Percentiles rank a stretch among this genome's conserved stretches.
Conservation (phyloP, 2,113 vertebrate genomes). For the Pelodiscus sinensis region DNA sequence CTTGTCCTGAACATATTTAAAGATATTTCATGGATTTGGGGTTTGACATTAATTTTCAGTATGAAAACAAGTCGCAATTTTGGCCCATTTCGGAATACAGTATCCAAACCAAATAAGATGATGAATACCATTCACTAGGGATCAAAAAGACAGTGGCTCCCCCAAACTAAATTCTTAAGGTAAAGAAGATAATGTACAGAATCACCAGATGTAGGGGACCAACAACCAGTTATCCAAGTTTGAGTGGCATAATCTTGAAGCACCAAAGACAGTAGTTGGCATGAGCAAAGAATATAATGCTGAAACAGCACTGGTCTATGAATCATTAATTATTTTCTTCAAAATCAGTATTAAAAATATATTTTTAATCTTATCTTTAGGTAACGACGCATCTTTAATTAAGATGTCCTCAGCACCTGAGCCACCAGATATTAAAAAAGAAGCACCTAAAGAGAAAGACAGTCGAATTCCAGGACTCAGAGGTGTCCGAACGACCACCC, state of each 20-base stretch:
- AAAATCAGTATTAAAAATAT: background rate
- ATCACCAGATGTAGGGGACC: background rate
- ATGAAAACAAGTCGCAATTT: background rate
- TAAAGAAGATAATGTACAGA: background rate
- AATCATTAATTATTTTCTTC: background rate
- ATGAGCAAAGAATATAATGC: background rate
- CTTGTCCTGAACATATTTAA: rapidly evolving
- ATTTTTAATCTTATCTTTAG: constrained; percentile 53
- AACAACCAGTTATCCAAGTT: background rate
- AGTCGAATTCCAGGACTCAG: constrained; percentile 85
- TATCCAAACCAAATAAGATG: background rate
- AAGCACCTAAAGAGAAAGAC: constrained; percentile 71
- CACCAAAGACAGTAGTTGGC: rapidly evolving
- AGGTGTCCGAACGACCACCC: constrained; percentile 82
- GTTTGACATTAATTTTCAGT: rapidly evolving
- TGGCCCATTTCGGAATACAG: background rate
- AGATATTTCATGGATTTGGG: background rate
- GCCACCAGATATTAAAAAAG: constrained; percentile 59
- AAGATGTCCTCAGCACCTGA: constrained; percentile 83
- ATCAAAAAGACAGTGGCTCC: background rate
- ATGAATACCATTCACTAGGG: background rate
- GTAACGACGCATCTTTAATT: constrained; percentile 2
- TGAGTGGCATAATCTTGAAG: background rate
- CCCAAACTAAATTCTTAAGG: background rate
- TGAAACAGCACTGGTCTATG: background rate